Conservation (phyloP, 2,888 invertebrate genomes). For the Drosophila demipolita region DNA sequence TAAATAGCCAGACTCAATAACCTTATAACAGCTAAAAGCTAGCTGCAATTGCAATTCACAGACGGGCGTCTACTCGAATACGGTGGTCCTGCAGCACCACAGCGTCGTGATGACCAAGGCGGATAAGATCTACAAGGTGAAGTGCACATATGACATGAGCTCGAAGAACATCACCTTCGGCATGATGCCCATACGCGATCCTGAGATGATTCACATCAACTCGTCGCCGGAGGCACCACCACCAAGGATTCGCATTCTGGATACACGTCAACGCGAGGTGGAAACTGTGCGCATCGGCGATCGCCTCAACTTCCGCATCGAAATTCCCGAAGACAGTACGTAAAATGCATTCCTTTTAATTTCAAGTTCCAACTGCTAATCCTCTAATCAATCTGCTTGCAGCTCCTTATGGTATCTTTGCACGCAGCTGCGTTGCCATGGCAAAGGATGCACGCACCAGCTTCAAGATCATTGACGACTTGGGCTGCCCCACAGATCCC, state of each 20-base stretch:
- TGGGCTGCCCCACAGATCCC: constrained; percentile 97
- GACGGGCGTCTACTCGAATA: constrained; percentile 97
- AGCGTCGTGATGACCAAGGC: constrained; percentile 98
- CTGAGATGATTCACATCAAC: constrained; percentile 98
- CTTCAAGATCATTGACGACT: constrained; percentile 97
- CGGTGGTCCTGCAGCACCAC: constrained; percentile 97
- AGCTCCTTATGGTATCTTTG: constrained; percentile 98
- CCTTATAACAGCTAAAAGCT: neutral
- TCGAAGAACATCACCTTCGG: constrained; percentile 98
- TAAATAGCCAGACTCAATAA: constrained; percentile 85
- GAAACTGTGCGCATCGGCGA: constrained; percentile 98
- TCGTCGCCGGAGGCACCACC: constrained; percentile 97
- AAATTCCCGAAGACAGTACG: constrained; percentile 98
- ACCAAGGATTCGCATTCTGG: constrained; percentile 96
- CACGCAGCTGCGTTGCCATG: constrained; percentile 98
- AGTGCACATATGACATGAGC: constrained; percentile 98
- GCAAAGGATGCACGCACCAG: constrained; percentile 98
- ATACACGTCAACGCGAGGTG: constrained; percentile 93
- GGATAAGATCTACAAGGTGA: constrained; percentile 98
- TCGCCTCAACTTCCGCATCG: constrained; percentile 97
- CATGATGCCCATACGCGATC: constrained; percentile 98
- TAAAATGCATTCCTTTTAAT: constrained; percentile 32
- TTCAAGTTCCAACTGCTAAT: neutral
- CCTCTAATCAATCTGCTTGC: constrained; percentile 69
- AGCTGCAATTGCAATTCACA: constrained; percentile 81